These are phyloP conservation scores for Musca vetustissima DNA, from an alignment of 1,140 invertebrate species.

Conservation along the genomic window DNA sequence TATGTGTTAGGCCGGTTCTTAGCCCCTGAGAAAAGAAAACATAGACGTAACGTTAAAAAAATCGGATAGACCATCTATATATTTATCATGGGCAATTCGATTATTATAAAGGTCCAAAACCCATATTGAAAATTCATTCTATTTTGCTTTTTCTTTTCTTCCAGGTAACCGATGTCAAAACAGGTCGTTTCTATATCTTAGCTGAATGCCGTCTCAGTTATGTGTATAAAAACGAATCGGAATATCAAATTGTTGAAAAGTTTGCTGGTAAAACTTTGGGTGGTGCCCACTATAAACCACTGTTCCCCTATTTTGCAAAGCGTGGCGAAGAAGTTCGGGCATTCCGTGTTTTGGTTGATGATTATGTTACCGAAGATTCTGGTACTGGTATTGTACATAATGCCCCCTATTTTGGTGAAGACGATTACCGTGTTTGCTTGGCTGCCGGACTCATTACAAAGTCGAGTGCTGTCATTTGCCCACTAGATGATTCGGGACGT, in stretches of 20 bases:
- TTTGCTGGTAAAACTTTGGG: constrained; percentile 82
- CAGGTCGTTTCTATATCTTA: constrained; percentile 73
- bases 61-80: no score
- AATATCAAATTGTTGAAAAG: constrained; percentile 76
- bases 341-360: constrained; percentile 84
- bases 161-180: constrained; percentile 61
- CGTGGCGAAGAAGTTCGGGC: constrained; percentile 68
- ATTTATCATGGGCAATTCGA: no score
- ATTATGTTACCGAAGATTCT: constrained; percentile 93
- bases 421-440: constrained; percentile 89
- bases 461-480: constrained; percentile 89
- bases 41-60: no score
- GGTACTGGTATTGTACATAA: constrained; percentile 99
- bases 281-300: constrained; percentile 83
- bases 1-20: no score
- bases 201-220: constrained; percentile 82
- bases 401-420: constrained; percentile 98
- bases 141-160: constrained; percentile 2
- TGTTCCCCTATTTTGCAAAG: constrained; percentile 86
- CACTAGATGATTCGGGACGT: constrained; percentile 87
- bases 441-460: constrained; percentile 78
- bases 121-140: no score
- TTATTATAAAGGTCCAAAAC: no score
- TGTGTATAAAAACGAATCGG: constrained; percentile 78
- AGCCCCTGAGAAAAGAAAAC: no score